Conservation (phyloP, 2,113 vertebrate genomes). For the Syngnathus typhle region DNA sequence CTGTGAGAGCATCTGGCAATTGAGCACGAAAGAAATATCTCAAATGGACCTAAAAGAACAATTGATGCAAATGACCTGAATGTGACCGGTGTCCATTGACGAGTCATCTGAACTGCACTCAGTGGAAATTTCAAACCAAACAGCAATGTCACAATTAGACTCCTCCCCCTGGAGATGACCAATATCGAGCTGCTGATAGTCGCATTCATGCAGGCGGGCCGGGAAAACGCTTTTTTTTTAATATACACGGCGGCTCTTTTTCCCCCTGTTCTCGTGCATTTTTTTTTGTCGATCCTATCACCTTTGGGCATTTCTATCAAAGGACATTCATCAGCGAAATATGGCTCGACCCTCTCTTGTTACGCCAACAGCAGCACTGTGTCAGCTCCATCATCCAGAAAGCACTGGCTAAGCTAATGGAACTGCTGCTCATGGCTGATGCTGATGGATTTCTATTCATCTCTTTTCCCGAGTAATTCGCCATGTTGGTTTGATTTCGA, state of each 20-base stretch:
- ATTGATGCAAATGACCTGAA: conserved; percentile 26
- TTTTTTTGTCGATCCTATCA: conserved; percentile 48
- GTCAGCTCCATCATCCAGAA: conserved; percentile 44
- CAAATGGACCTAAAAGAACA: not conserved
- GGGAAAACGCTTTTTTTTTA: conserved; percentile 52
- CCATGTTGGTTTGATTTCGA: too few species aligned
- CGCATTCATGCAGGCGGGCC: conserved; percentile 16
- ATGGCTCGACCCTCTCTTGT: conserved; percentile 60
- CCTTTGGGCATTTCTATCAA: conserved; percentile 57
- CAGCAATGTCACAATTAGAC: conserved; percentile 58
- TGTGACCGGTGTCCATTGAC: conserved; percentile 30
- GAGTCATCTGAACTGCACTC: conserved; percentile 45
- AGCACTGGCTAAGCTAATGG: conserved; percentile 20
- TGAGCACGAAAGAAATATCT: not conserved
- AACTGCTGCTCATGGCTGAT: conserved; percentile 9
- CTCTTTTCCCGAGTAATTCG: too few species aligned
- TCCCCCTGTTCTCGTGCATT: conserved; percentile 51
- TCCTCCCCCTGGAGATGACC: conserved; percentile 38
- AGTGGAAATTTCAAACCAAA: conserved; percentile 53
- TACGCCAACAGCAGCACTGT: conserved; percentile 49
- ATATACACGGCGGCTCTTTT: conserved; percentile 46
- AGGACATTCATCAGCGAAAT: conserved; percentile 71
- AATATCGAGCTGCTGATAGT: conserved; percentile 58
- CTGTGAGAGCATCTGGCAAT: not conserved
- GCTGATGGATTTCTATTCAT: not conserved